Evolutionary conservation across 2,113 vertebrate genomes (phyloP).

Genomic region (Merops nubicus): DNA sequence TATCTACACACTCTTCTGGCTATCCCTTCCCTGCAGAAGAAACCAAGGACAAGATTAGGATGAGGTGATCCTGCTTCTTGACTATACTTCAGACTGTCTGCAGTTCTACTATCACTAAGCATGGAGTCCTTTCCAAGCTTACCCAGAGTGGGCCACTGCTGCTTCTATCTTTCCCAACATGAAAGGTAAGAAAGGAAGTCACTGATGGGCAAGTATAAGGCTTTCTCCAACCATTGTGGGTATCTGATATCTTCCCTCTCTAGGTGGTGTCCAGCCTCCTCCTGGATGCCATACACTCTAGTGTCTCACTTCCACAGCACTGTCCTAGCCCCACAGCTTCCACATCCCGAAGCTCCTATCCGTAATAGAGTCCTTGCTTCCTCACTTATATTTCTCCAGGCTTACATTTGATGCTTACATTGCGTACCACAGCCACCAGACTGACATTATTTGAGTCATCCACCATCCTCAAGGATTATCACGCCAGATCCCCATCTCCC

Average conservation of each 20-base stretch:
- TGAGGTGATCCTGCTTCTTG: background rate
- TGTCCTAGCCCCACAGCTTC: background rate
- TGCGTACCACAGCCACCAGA: background rate
- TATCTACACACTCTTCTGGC: background rate
- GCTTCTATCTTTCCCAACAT: background rate
- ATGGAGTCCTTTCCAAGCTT: background rate
- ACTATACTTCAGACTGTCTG: background rate
- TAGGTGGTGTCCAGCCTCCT: background rate
- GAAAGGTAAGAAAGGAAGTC: background rate
- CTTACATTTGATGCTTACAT: background rate
- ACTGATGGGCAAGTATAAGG: background rate
- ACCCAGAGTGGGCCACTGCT: background rate
- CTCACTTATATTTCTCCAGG: background rate
- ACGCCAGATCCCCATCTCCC: background rate
- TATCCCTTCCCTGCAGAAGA: background rate
- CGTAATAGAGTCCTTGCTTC: fast-evolving
- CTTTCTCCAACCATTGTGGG: background rate
- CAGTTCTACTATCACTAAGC: background rate
- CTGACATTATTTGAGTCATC: background rate
- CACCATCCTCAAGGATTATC: background rate
- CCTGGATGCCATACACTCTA: background rate
- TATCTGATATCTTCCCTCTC: background rate
- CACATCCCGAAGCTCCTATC: background rate
- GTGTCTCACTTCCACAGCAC: fast-evolving
- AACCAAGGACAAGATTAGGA: background rate